Percentiles rank a stretch among this genome's conserved stretches.
These are phyloP conservation scores for Thecocarcelia acutangulata DNA, from an alignment of 2,888 invertebrate genomes.

Conservation along the genomic window DNA sequence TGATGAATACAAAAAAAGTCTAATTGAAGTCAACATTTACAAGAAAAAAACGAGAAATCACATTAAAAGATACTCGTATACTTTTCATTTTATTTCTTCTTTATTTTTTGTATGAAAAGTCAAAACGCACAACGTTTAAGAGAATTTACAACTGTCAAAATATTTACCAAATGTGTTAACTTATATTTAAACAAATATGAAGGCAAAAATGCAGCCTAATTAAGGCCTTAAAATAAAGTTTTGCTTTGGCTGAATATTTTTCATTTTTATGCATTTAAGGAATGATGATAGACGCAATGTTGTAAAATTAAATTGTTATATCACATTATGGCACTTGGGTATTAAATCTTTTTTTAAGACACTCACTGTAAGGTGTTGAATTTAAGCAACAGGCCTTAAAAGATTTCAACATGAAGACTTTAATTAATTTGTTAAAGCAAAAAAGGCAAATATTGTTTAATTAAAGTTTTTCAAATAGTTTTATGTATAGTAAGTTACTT, in stretches of 20 bases:
- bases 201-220: constrained; percentile 35
- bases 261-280: constrained; percentile 10
- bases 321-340: constrained; percentile 10
- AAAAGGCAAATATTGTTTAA: background rate
- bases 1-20: constrained; percentile 8
- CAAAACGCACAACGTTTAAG: constrained; percentile 30
- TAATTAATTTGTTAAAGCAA: background rate
- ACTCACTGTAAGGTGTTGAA: constrained; percentile 5
- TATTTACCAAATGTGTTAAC: constrained; percentile 39
- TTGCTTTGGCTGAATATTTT: constrained; percentile 5
- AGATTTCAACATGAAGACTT: background rate
- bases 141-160: constrained; percentile 48
- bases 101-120: background rate
- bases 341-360: background rate
- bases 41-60: constrained; percentile 3
- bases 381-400: constrained; percentile 13
- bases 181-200: constrained; percentile 38
- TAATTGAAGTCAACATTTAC: constrained; percentile 37
- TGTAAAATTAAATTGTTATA: constrained; percentile 18
- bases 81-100: too few relatives aligned
- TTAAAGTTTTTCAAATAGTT: background rate
- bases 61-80: background rate
- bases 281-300: constrained; percentile 1
- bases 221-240: constrained; percentile 35
- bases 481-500: too few relatives aligned